phyloP scores from a whole-genome alignment of 2,888 invertebrate species.

The Alitta virens region DNA sequence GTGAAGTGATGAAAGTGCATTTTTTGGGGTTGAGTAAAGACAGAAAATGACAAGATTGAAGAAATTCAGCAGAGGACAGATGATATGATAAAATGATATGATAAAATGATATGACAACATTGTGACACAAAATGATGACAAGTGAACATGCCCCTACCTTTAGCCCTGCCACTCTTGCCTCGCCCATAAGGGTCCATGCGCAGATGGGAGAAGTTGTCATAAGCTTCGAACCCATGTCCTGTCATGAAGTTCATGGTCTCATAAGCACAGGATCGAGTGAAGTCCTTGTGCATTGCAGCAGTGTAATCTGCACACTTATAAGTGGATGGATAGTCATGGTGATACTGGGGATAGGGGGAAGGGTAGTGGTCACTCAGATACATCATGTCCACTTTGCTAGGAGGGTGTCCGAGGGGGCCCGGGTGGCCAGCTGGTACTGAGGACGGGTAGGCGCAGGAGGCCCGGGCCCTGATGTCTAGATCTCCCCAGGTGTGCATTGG shows the following conservation, averaged over 20 bases:
- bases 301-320: slow-evolving; percentile 1
- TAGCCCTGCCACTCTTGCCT: slow-evolving; percentile 14
- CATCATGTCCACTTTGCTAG: slow-evolving; percentile 9
- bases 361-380: slow-evolving; percentile 14
- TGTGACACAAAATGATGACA: no score
- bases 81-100: neutral
- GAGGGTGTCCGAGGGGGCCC: neutral
- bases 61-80: neutral
- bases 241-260: slow-evolving; percentile 16
- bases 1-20: no score
- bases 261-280: slow-evolving; percentile 12
- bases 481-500: neutral
- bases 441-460: neutral
- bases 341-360: slow-evolving; percentile 8
- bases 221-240: slow-evolving; percentile 11
- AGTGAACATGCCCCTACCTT: slow-evolving; percentile 7
- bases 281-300: slow-evolving; percentile 4
- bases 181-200: slow-evolving; percentile 16
- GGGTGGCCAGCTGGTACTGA: neutral
- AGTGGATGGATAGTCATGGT: neutral
- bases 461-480: neutral
- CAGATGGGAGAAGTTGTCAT: slow-evolving; percentile 11
- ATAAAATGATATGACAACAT: neutral
- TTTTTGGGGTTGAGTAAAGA: no score
- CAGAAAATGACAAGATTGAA: no score